These are phyloP conservation scores for Gymnogyps californianus DNA, from an alignment of 2,113 vertebrate genomes.

Conservation along the genomic window DNA sequence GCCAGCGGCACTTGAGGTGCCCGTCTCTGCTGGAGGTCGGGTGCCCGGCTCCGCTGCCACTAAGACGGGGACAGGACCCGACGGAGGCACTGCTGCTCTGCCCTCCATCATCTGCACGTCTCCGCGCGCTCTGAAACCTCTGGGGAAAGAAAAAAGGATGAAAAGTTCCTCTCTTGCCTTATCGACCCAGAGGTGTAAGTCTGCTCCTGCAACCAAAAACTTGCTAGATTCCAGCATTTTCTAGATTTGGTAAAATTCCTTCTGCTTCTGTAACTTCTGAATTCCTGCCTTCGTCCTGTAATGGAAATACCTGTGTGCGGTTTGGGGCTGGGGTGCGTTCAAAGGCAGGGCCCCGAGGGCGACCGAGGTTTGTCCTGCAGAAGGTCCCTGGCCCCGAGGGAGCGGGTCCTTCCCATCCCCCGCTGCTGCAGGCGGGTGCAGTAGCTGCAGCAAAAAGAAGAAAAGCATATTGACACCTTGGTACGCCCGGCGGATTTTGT, in stretches of 20 bases:
- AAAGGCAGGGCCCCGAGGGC: background rate
- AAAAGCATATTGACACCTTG: background rate
- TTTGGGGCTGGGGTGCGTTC: background rate
- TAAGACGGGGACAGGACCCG: background rate
- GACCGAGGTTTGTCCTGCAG: too few species aligned
- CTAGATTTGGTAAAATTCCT: background rate
- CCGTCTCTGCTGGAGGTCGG: background rate
- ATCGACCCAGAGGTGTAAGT: background rate
- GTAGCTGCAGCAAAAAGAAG: background rate
- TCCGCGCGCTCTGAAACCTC: background rate
- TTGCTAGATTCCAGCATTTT: background rate
- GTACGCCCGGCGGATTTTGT: background rate
- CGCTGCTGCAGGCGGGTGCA: background rate
- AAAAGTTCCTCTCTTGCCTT: background rate
- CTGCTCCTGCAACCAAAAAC: background rate
- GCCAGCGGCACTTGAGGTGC: background rate
- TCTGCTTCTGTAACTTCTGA: background rate
- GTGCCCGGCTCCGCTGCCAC: fast-evolving
- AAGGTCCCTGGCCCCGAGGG: background rate
- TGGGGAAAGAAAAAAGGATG: background rate
- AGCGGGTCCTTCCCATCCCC: background rate
- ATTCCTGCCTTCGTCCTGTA: background rate
- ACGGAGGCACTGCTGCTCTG: background rate
- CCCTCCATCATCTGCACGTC: fast-evolving
- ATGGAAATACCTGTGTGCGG: too few species aligned